phyloP scores from a whole-genome alignment of 2,888 invertebrate species.

The Harpagoxenus sublaevis region DNA sequence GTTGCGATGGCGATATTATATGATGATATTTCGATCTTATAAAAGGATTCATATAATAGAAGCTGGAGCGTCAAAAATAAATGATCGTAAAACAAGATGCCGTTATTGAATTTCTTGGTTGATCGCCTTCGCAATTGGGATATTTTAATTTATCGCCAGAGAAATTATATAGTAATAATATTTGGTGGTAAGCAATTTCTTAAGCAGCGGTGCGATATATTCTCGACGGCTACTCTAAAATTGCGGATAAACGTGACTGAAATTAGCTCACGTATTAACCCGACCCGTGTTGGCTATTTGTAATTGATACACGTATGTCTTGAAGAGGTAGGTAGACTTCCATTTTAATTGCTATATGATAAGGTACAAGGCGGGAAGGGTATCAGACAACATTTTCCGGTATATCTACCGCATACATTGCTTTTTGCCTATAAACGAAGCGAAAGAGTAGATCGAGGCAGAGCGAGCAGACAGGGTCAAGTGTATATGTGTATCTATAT shows the following conservation, averaged over 20 bases:
- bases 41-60: not conserved
- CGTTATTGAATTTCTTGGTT: constrained; percentile 48
- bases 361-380: constrained; percentile 42
- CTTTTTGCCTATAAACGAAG: constrained; percentile 46
- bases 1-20: constrained; percentile 10
- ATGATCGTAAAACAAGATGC: constrained; percentile 21
- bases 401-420: constrained; percentile 33
- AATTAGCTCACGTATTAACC: constrained; percentile 56
- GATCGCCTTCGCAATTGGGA: constrained; percentile 34
- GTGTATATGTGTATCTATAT: not conserved
- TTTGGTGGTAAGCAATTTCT: constrained; percentile 22
- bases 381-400: constrained; percentile 48
- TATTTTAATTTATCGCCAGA: constrained; percentile 42
- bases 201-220: constrained; percentile 11
- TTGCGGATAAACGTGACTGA: constrained; percentile 32
- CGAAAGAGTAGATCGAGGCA: constrained; percentile 39
- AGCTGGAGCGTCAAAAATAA: constrained; percentile 15
- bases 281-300: constrained; percentile 30
- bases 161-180: constrained; percentile 30
- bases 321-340: constrained; percentile 17
- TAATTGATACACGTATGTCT: constrained; percentile 52
- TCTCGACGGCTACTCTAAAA: constrained; percentile 39
- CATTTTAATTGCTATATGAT: constrained; percentile 54
- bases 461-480: not conserved
- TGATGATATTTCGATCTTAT: constrained; percentile 16